Base-by-base conservation (phyloP, 2,888 invertebrate species). In the Dimorphilus gyrociliatus region DNA sequence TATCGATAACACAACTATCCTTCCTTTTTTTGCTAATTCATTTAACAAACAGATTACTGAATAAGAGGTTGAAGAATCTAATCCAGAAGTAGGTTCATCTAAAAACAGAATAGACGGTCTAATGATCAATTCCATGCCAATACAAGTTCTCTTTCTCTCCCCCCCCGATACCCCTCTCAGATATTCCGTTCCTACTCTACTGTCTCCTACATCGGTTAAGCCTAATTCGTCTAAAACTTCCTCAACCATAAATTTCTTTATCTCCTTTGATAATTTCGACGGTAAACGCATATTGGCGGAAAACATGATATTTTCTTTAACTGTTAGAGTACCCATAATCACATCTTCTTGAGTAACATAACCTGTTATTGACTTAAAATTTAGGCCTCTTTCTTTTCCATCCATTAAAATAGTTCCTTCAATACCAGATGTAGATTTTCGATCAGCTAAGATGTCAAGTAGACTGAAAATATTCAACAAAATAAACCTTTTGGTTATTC, bases 81-180 rank as follows among this genome's bases (percentile, higher is more conserved):
- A 45, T 3, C 57, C 62, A 30, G 61, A 60, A n/a, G 60, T 62
- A 16, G 61, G 61, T 40, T 62, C 62, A 43, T 62, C 62, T 12
- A 62, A 48, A 35, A 62, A 62, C 13, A 62, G 47, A 8, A 62
- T 50, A 14, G 50, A 48, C 19, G 61, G 61, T 19, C 51, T 49
- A 33, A 53, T 58, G 33, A 62, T 56, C 42, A 62, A 41, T 42
- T 62, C 62, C 61, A 62, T 62, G 8, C 61, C 61, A 33, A 62
- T 61, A 39, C 57, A 58, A 17, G 53, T 53, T 16, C 62, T 42
- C 41, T 62, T 62, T 27, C 57, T 42, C 41, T 62, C 62, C 19
- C 62, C 62, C 19, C 62, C 61, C 3, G 62, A 62, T n/a, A 62
- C 50, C 12, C 62, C 62, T 5, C 62, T 46, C 15, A 56, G 53